A percentile compares a stretch with the other conserved stretches of the same genome.
These are phyloP conservation scores for Neotoma lepida DNA, from an alignment of 2,113 vertebrate species.

Conservation along the genomic window DNA sequence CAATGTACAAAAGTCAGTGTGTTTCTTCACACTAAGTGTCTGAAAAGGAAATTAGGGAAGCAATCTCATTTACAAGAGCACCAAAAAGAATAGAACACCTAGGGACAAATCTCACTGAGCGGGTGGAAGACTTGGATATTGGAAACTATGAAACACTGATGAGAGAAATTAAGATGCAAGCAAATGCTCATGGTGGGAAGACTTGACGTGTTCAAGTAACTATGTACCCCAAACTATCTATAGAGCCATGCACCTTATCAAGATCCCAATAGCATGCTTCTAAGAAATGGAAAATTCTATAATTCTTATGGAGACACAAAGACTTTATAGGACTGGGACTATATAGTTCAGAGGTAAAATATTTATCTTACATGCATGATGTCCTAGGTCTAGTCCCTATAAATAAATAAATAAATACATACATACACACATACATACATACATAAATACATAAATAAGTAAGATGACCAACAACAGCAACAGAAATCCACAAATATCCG, in stretches of 20 bases:
- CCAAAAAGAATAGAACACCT: not conserved
- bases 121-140: not conserved
- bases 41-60: not conserved
- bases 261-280: not conserved
- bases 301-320: not conserved
- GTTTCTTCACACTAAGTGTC: not conserved
- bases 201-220: not conserved
- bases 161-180: not conserved
- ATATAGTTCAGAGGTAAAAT: not conserved
- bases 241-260: not conserved
- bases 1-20: not conserved
- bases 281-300: not conserved
- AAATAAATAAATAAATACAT: not conserved
- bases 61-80: not conserved
- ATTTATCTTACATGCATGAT: not conserved
- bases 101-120: not conserved
- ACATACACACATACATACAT: no score
- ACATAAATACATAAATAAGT: not conserved
- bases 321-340: not conserved
- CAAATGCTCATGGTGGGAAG: not conserved
- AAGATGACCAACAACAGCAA: no score
- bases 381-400: not conserved
- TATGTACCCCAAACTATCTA: not conserved
- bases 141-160: not conserved
- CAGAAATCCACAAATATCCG: not conserved